Conservation (phyloP, 1,140 invertebrate genomes). For the Drosophila arawakana region DNA sequence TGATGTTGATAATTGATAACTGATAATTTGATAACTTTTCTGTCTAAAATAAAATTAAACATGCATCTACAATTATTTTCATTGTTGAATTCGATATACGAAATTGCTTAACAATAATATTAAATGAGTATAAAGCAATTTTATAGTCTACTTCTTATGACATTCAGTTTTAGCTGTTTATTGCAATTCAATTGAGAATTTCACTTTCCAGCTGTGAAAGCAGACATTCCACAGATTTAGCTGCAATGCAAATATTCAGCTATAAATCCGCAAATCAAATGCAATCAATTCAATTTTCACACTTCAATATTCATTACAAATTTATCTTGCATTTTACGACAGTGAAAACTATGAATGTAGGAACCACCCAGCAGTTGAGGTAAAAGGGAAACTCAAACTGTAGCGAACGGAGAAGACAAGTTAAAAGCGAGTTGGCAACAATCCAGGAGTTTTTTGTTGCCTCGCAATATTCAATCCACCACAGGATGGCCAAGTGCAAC, state of each 20-base stretch:
- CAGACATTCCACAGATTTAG: constrained; percentile 18
- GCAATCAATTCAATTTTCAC: constrained; percentile 83
- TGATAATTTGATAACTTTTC: too few species aligned
- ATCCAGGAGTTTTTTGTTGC: constrained; percentile 28
- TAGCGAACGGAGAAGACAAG: neutral
- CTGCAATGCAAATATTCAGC: constrained; percentile 72
- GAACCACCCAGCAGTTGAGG: constrained; percentile 3
- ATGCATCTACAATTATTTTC: too few species aligned
- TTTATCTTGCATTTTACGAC: constrained; percentile 79
- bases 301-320: constrained; percentile 83
- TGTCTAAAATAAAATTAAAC: too few species aligned
- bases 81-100: too few species aligned
- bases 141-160: neutral
- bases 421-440: constrained; percentile 31
- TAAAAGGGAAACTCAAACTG: neutral
- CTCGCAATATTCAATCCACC: constrained; percentile 29
- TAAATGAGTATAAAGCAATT: neutral
- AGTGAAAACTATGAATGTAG: constrained; percentile 37
- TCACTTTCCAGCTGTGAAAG: constrained; percentile 6
- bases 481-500: constrained; percentile 6
- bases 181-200: constrained; percentile 13
- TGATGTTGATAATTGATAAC: too few species aligned
- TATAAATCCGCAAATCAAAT: constrained; percentile 79
- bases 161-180: constrained; percentile 6
- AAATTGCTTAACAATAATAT: neutral